Evolutionary conservation across 2,113 vertebrate genomes (phyloP).

Genomic region (Nyctereutes procyonoides): DNA sequence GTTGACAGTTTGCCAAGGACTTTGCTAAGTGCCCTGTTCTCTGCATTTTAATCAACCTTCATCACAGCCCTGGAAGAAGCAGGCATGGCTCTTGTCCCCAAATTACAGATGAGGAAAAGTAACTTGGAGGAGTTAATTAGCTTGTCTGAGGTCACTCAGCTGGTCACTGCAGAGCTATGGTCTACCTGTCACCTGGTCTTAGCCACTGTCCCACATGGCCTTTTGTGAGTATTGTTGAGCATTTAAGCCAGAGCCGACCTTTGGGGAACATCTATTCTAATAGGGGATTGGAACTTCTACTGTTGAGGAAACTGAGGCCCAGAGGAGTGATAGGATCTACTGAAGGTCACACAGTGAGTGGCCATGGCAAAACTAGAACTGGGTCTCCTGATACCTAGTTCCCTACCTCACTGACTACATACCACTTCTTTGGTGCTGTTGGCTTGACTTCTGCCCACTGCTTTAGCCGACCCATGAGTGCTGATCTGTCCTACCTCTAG

Average conservation of each 20-base stretch:
- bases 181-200: slow-evolving; percentile 8
- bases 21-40: background rate
- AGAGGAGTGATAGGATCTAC: background rate
- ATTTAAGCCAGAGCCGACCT: background rate
- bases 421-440: background rate
- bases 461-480: background rate
- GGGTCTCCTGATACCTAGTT: background rate
- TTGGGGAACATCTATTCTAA: background rate
- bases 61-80: background rate
- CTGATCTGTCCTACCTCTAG: background rate
- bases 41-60: background rate
- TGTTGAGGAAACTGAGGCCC: background rate
- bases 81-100: background rate
- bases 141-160: background rate
- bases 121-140: background rate
- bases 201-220: background rate
- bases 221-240: background rate
- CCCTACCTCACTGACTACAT: background rate
- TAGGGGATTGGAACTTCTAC: background rate
- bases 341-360: background rate
- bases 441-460: slow-evolving; percentile 17
- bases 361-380: background rate
- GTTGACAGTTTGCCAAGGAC: background rate
- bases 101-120: background rate
- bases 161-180: background rate